A percentile compares a stretch with the other conserved stretches of the same genome.
These are phyloP conservation scores for Ciconia stormi DNA, from an alignment of 2,113 vertebrate genomes.

Conservation along the genomic window DNA sequence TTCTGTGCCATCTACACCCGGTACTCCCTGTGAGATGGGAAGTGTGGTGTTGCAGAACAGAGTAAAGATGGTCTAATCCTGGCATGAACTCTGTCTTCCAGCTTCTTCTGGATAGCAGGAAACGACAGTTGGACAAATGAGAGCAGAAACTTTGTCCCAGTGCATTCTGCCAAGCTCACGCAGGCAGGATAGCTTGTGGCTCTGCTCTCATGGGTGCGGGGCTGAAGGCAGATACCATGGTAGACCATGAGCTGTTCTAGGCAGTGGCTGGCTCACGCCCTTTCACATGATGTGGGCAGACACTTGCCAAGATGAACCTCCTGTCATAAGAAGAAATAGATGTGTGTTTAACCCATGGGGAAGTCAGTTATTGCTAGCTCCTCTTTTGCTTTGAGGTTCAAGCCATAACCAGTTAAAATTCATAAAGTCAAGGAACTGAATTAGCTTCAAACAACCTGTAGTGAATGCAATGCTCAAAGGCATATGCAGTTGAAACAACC, in stretches of 20 bases:
- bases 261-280: neutral
- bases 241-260: neutral
- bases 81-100: neutral
- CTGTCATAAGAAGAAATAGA: neutral
- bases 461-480: neutral
- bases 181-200: neutral
- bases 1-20: neutral
- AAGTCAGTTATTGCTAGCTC: neutral
- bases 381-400: neutral
- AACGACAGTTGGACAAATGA: neutral
- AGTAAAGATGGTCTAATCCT: neutral
- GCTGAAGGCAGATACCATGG: neutral
- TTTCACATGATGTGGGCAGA: neutral
- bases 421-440: neutral
- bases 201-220: neutral
- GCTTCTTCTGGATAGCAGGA: neutral
- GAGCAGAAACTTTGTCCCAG: neutral
- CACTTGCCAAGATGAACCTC: neutral
- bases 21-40: neutral
- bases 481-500: neutral
- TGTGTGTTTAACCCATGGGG: neutral
- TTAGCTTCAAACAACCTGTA: neutral
- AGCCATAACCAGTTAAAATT: neutral
- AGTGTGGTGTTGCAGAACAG: neutral
- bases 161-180: neutral